These are phyloP conservation scores for Asbolus verrucosus DNA, from an alignment of 1,140 invertebrate species.

Conservation along the genomic window DNA sequence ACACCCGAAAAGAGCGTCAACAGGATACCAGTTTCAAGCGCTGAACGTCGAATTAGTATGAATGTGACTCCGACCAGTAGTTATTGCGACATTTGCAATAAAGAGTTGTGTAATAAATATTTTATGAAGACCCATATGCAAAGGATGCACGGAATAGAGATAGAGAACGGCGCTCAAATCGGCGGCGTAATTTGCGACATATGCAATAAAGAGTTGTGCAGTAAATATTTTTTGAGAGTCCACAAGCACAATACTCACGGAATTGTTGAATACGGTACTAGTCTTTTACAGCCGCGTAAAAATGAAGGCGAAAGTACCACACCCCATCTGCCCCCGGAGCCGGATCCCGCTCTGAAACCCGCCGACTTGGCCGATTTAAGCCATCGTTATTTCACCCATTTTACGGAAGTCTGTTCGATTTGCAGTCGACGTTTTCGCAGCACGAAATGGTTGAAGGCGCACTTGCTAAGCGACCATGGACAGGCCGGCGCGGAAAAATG, in stretches of 20 bases:
- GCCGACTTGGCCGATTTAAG: conserved; percentile 69
- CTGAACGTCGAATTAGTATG: conserved; percentile 60
- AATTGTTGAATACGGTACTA: conserved; percentile 80
- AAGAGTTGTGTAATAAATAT: conserved; percentile 99
- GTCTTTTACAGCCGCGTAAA: conserved; percentile 68
- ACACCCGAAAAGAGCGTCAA: conserved; percentile 43
- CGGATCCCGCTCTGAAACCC: conserved; percentile 70
- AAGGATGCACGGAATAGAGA: conserved; percentile 98
- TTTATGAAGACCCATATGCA: conserved; percentile 99
- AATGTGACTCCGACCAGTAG: conserved; percentile 79
- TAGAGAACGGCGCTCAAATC: conserved; percentile 90
- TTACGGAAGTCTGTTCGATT: conserved; percentile 85
- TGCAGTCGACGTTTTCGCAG: conserved; percentile 91
- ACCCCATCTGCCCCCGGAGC: conserved; percentile 56
- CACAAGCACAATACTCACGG: conserved; percentile 99
- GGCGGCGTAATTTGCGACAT: conserved; percentile 96
- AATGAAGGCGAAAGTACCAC: conserved; percentile 61
- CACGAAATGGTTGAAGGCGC: conserved; percentile 89
- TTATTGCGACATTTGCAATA: conserved; percentile 99
- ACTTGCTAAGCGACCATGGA: conserved; percentile 88
- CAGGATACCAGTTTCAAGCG: conserved; percentile 51
- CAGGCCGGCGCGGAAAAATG: conserved; percentile 79
- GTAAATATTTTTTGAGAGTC: conserved; percentile 96
- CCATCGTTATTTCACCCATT: conserved; percentile 76
- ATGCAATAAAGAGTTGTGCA: conserved; percentile 97